These are phyloP conservation scores for Okamejei kenojei DNA, from an alignment of 2,797 vertebrate species.

Conservation along the genomic window DNA sequence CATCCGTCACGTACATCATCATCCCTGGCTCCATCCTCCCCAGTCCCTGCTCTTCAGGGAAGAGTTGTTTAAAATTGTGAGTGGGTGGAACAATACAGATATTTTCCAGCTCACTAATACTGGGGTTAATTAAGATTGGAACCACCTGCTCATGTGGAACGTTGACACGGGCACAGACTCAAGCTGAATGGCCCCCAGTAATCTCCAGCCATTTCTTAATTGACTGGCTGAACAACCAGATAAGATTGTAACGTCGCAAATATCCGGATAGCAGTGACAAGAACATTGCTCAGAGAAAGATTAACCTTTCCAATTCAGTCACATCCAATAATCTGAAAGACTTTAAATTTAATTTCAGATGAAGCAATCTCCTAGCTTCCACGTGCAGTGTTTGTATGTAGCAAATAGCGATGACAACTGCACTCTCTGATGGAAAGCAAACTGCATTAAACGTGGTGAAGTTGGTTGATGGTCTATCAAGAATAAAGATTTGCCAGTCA, in stretches of 20 bases:
- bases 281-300: not conserved
- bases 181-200: not conserved
- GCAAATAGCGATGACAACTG: not conserved
- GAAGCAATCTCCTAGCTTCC: not conserved
- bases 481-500: not conserved
- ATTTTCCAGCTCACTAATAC: not conserved
- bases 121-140: not conserved
- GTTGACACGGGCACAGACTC: not conserved
- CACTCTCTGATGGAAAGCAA: not conserved
- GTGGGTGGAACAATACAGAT: not conserved
- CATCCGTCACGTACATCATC: too few relatives aligned
- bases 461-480: not conserved
- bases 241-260: not conserved
- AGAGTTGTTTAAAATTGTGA: not conserved
- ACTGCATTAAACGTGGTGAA: not conserved
- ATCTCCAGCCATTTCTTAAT: not conserved
- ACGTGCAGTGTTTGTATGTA: not conserved
- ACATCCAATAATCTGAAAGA: not conserved
- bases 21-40: too few relatives aligned
- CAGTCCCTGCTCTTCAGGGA: too few relatives aligned
- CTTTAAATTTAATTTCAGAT: not conserved
- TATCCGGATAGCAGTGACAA: not conserved
- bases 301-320: not conserved
- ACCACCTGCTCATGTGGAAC: not conserved
- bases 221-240: not conserved